phyloP scores from a whole-genome alignment of 2,797 vertebrate species.

The Lutjanus argentimaculatus region DNA sequence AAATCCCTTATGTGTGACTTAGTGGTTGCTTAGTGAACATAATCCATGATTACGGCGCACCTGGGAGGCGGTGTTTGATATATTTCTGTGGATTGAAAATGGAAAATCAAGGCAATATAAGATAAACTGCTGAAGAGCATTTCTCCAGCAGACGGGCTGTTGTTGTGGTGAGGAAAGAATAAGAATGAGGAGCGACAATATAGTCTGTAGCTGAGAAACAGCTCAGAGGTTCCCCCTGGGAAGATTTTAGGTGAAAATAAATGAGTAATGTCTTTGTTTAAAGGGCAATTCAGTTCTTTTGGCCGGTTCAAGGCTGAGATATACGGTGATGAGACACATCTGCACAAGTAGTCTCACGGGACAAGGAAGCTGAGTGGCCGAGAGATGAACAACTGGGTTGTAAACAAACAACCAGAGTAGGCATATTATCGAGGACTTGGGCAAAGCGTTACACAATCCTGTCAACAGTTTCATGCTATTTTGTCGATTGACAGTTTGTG shows the following conservation, averaged over 20 bases:
- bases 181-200: conserved; percentile 39
- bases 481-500: not conserved
- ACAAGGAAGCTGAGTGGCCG: not conserved
- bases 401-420: not conserved
- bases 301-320: not conserved
- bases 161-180: conserved; percentile 21
- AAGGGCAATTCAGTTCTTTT: not conserved
- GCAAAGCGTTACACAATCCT: not conserved
- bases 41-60: conserved; percentile 70
- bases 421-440: not conserved
- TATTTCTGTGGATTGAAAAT: conserved; percentile 50
- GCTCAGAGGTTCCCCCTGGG: conserved; percentile 7
- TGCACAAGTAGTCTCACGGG: not conserved
- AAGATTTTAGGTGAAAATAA: conserved; percentile 1
- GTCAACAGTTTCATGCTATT: not conserved
- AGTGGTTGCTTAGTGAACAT: conserved; percentile 59
- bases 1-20: conserved; percentile 67
- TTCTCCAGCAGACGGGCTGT: conserved; percentile 30
- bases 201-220: conserved; percentile 19
- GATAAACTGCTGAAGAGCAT: conserved; percentile 30
- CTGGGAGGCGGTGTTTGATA: conserved; percentile 50
- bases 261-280: conserved; percentile 19
- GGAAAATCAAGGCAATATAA: conserved; percentile 29
- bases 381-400: not conserved
- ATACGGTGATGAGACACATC: not conserved